Base-by-base conservation (phyloP, 2,113 vertebrate species). In the Alethe castanea region DNA sequence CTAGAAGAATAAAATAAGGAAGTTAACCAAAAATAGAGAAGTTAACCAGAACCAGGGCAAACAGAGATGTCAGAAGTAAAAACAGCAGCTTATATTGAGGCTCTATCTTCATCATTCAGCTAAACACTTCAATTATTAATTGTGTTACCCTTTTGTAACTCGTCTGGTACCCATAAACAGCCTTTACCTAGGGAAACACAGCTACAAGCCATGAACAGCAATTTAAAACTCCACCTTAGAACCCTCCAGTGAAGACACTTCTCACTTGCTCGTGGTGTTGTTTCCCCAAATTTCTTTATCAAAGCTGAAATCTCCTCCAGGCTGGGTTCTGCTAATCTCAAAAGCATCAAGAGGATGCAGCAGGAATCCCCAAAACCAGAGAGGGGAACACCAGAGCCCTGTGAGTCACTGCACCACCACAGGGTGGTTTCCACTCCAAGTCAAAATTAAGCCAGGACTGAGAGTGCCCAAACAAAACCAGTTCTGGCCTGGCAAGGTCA, bases 1-100 rank as follows among this genome's bases (percentile, higher is more conserved):
- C 99, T 99, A 92, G 11, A 71, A 94, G 28, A 95, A 78, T 7
- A 19, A 57, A 48, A 50, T 3, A 85, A 22, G 86, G n/a, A 62
- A 52, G 26, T 88, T 59, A 62, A 64, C 19, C 19, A 62, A 33
- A 40, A 62, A 44, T 5, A 74, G 15, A 87, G 35, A 59, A 54
- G 22, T 82, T 70, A 54, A 82, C 14, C 62, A 48, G 22, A 48
- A 23, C 33, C 42, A 57, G 36, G 25, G 25, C 76, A 24, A 65
- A 57, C 22, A 76, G 47, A 38, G 28, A 69, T 8, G 23, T 8
- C 62, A 85, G 74, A 90, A 70, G 8, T 48, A 74, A 94, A 80
- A 62, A 1, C 77, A 91, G 71, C 44, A 90, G 65, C 19, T 42
- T 48, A 12, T 0, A 50, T 12, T 7, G 35, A 85, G 53, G 17